Base-by-base conservation (phyloP, 2,113 vertebrate species). In the Alces alces region DNA sequence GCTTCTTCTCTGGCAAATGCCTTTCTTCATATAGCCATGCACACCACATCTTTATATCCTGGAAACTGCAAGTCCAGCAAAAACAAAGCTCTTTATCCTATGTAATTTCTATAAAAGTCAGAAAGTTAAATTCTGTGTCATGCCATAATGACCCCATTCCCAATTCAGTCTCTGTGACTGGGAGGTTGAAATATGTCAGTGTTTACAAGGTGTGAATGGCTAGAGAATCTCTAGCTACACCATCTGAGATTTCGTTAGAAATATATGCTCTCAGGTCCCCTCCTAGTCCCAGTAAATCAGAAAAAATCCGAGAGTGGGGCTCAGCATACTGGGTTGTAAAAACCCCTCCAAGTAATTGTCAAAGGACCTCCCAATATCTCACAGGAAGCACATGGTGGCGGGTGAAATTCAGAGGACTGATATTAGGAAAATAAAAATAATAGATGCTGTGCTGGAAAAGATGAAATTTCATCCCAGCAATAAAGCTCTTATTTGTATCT, bases 61-160 rank as follows among this genome's bases (percentile, higher is more conserved):
- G 13, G 27, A 89, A 92, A 76, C n/a, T 85, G 1, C 15, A 60
- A 70, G 2, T 54, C 33, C 39, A 85, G 12, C 30, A 89, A 80
- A 80, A 58, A 52, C 21, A 84, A 79, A 45, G 28, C 19, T 47
- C 47, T 90, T 87, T 54, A 57, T 85, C 47, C 19, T 7, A 0
- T 16, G 6, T 19, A 54, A 76, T 85, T 7, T 55, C 52, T 86
- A 7, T 13, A 89, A 93, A 94, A 91, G 27, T 66, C 7, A 21
- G 25, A 25, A 93, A 93, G 58, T 57, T 85, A 94, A 84, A 54
- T 95, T 43, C 6, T 14, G 10, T 60, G 17, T 47, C 19, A 30
- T 61, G 76, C 5, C 16, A 30, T 12, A 60, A 28, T 5, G 15
- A 91, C 61, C 12, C 83, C 17, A 28, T 64, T 27, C 78, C 33